Percentiles rank a stretch among this genome's conserved stretches.
These are phyloP conservation scores for Vireo altiloquus DNA, from an alignment of 2,113 vertebrate species.

Conservation along the genomic window DNA sequence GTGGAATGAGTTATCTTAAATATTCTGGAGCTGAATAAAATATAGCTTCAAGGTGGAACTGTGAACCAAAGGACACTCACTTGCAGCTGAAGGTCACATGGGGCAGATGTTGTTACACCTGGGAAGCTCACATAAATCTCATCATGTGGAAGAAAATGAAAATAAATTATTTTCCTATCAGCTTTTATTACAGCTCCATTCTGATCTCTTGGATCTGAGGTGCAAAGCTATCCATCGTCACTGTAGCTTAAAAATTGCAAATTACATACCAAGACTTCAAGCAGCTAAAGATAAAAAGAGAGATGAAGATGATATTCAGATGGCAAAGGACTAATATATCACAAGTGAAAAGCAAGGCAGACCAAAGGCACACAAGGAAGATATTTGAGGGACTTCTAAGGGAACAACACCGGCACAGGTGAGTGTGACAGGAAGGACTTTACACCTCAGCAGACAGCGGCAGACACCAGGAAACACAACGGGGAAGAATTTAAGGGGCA, in stretches of 20 bases:
- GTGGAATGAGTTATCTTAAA: neutral
- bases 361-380: neutral
- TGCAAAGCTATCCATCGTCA: constrained; percentile 12
- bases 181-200: neutral
- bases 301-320: neutral
- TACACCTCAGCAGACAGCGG: neutral
- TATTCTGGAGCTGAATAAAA: neutral
- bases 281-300: neutral
- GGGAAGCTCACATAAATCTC: constrained; percentile 18
- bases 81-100: neutral
- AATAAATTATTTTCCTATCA: constrained; percentile 2
- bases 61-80: neutral
- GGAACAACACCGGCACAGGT: neutral
- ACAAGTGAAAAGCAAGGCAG: neutral
- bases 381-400: neutral
- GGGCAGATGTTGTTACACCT: neutral
- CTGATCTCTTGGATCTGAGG: neutral
- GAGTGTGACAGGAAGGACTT: neutral
- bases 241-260: neutral
- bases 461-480: neutral
- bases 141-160: neutral
- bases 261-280: neutral
- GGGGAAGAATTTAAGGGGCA: neutral
- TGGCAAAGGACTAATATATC: neutral
- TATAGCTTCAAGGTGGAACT: neutral